These are phyloP conservation scores for Gymnodraco acuticeps DNA, from an alignment of 2,797 vertebrate genomes.

Conservation along the genomic window DNA sequence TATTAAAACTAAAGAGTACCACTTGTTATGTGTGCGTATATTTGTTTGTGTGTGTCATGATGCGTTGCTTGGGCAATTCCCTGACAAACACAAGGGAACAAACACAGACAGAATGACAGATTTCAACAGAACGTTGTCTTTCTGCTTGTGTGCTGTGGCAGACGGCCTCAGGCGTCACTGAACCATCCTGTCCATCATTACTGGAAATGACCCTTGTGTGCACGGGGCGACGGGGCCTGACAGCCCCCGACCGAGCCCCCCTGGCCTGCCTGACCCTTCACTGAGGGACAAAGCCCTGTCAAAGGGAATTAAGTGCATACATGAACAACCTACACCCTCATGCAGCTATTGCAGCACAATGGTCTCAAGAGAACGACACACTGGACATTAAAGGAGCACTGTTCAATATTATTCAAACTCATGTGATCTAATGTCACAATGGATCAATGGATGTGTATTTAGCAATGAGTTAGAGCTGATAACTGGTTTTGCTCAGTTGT, in stretches of 20 bases:
- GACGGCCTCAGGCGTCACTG: constrained; percentile 44
- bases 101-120: constrained; percentile 51
- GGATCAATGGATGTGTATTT: not conserved
- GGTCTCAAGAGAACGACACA: constrained; percentile 6
- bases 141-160: constrained; percentile 60
- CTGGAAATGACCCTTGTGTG: constrained; percentile 61
- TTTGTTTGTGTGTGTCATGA: not conserved
- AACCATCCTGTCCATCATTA: constrained; percentile 55
- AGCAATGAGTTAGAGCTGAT: not conserved
- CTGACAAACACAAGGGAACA: constrained; percentile 44
- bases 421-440: not conserved
- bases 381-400: not conserved
- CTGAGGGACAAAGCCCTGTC: constrained; percentile 63
- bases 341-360: constrained; percentile 14
- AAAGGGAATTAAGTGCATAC: constrained; percentile 54
- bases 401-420: not conserved
- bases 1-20: not conserved
- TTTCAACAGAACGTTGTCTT: constrained; percentile 37
- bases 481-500: not conserved
- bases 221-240: constrained; percentile 51
- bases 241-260: constrained; percentile 39
- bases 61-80: constrained; percentile 33
- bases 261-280: constrained; percentile 56
- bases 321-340: constrained; percentile 32
- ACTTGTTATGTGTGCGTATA: not conserved